Evolutionary conservation across 2,113 vertebrate species (phyloP).

Genomic region (Elaphurus davidianus): DNA sequence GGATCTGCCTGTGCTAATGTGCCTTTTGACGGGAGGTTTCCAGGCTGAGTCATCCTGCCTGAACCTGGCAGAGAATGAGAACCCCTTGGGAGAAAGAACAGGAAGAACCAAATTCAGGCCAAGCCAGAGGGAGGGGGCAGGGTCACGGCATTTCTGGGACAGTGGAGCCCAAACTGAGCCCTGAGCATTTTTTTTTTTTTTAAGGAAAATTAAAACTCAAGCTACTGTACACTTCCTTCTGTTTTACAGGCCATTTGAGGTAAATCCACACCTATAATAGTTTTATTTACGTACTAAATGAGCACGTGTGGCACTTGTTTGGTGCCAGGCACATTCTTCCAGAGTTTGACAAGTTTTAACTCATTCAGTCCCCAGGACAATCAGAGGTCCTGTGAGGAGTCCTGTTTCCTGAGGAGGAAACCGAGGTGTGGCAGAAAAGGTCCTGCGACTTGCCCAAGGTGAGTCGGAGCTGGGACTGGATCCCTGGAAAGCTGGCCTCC

Average conservation of each 20-base stretch:
- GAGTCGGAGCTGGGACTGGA: not conserved
- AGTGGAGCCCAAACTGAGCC: not conserved
- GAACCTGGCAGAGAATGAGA: not conserved
- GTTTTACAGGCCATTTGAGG: not conserved
- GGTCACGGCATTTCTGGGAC: rapidly evolving
- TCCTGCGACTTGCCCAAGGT: not conserved
- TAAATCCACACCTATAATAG: not conserved
- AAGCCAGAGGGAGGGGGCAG: no score
- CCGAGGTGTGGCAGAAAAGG: rapidly evolving
- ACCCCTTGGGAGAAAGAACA: not conserved
- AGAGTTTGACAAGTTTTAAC: not conserved
- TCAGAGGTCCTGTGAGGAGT: not conserved
- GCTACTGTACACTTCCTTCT: not conserved
- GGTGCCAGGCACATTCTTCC: not conserved
- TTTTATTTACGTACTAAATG: not conserved
- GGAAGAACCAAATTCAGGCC: not conserved
- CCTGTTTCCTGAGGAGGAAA: not conserved
- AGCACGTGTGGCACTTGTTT: not conserved
- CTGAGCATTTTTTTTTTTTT: not conserved
- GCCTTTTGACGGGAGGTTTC: not conserved
- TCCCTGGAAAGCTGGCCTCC: not conserved
- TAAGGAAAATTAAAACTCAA: not conserved
- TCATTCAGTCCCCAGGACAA: not conserved
- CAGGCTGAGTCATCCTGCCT: not conserved
- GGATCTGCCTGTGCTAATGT: not conserved